Percentiles rank a stretch among this genome's conserved stretches.
These are phyloP conservation scores for Chouioia cunea DNA, from an alignment of 2,888 invertebrate genomes.

Conservation along the genomic window DNA sequence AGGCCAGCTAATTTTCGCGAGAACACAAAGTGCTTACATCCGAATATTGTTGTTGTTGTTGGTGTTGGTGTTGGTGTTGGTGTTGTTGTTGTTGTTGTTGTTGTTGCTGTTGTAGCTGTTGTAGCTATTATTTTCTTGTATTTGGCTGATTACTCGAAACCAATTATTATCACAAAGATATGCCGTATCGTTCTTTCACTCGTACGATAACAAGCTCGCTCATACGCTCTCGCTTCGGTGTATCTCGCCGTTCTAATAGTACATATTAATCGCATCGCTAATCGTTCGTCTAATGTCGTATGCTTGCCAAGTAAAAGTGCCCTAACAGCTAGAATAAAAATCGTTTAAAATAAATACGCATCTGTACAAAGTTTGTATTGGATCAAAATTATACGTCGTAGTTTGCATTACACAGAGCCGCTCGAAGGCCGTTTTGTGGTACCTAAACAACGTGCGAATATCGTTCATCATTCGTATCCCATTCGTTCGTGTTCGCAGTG, in stretches of 20 bases:
- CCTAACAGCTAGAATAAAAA: conserved; percentile 26
- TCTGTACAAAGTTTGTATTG: conserved; percentile 41
- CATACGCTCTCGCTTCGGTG: conserved; percentile 24
- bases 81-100: too few species aligned
- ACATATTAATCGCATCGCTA: conserved; percentile 18
- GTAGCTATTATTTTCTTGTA: too few species aligned
- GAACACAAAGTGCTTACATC: too few species aligned
- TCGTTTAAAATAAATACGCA: conserved; percentile 29
- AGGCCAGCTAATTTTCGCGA: too few species aligned
- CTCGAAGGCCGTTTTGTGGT: conserved; percentile 29
- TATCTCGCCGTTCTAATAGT: conserved; percentile 29
- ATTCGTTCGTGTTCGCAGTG: neutral
- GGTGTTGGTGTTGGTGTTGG: too few species aligned
- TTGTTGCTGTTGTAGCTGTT: too few species aligned
- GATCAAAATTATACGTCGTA: conserved; percentile 39
- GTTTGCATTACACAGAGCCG: conserved; percentile 44
- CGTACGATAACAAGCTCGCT: conserved; percentile 34
- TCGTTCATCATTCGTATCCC: conserved; percentile 1
- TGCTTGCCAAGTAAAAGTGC: conserved; percentile 25
- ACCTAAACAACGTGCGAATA: conserved; percentile 28
- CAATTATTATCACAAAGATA: conserved; percentile 54
- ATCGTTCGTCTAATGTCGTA: conserved; percentile 30
- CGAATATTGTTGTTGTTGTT: too few species aligned
- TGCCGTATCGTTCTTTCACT: conserved; percentile 52
- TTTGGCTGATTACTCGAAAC: conserved; percentile 37